phyloP scores from a whole-genome alignment of 2,797 vertebrate genomes.

The Mormyrus hasselquistii region DNA sequence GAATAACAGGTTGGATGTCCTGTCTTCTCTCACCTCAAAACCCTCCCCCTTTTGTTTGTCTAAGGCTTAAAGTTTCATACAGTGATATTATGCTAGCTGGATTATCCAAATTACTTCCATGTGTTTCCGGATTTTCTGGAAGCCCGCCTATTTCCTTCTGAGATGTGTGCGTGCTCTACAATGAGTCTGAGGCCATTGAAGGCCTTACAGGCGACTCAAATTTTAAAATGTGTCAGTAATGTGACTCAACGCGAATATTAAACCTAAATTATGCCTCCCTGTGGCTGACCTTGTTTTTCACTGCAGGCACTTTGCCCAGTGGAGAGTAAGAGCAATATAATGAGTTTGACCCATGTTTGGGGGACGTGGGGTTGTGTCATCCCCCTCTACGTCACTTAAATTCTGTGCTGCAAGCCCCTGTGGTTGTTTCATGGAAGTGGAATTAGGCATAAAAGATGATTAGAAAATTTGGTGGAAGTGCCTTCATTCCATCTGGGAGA shows the following conservation, averaged over 20 bases:
- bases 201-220: slow-evolving; percentile 25
- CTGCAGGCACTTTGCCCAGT: slow-evolving; percentile 52
- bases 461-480: not conserved
- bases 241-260: slow-evolving; percentile 40
- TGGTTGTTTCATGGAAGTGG: slow-evolving; percentile 43
- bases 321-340: slow-evolving; percentile 33
- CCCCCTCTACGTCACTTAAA: slow-evolving; percentile 44
- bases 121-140: not conserved
- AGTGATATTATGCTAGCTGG: not conserved
- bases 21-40: not conserved
- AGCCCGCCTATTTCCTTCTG: not conserved
- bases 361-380: slow-evolving; percentile 29
- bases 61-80: slow-evolving; percentile 9
- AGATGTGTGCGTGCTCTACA: slow-evolving; percentile 24
- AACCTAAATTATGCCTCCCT: slow-evolving; percentile 48
- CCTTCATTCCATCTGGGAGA: not conserved
- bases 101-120: not conserved
- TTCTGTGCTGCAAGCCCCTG: slow-evolving; percentile 50
- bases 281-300: slow-evolving; percentile 39
- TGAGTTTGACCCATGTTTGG: slow-evolving; percentile 27
- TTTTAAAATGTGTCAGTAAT: slow-evolving; percentile 24
- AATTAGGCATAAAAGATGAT: slow-evolving; percentile 52
- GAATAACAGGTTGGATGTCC: not conserved
- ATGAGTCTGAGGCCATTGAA: slow-evolving; percentile 20
- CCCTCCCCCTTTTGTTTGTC: not conserved